Evolutionary conservation across 2,113 vertebrate species (phyloP), one percentile per base, ranked within the genome.

Genomic region (Callopanchax toddi): DNA sequence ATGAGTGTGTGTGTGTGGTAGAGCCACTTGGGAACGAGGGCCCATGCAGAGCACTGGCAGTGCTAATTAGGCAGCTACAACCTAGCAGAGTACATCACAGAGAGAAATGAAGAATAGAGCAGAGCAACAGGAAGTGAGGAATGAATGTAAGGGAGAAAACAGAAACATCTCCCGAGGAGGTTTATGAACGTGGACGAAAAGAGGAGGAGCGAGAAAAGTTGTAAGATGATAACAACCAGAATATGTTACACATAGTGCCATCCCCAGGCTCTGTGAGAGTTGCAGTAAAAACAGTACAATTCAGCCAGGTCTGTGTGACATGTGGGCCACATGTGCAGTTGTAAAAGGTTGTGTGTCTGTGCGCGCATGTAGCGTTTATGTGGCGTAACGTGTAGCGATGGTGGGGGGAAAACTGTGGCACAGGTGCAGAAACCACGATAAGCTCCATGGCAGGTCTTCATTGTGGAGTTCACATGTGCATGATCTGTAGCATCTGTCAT

Each of bases 51-150:
- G 82, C 72, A 83, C 78, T 85, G 68, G 74, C 74, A 78, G 82
- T 81, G 85, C 82, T 86, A 90, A 87, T 87, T 89, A 85, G 81
- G 76, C 79, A 80, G 72, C 81, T 82, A 83, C 81, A 84, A 81
- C 73, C 81, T 76, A 78, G 69, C 76, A 57, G 79, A 76, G 68
- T 86, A 74, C 75, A 88, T 85, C 81, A 84, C 71, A 83, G 69
- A 56, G 70, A 54, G 57, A 60, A 59, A 46, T 16, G 51, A 17
- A 56, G 58, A 77, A 69, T 60, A 36, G 68, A 75, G 70, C 44
- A 40, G 60, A 56, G 67, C 51, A 75, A 67, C 57, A 40, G 58
- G 61, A 58, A 76, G 58, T 64, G 65, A 80, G 36, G 63, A 76
- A 55, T 52, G 61, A 36, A 58, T 76, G 64, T 26, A 65, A 45